Percentiles rank a stretch among this genome's conserved stretches.
Evolutionary conservation across 53 echinoderm and acorn worm species (phyloP).

Genomic region (Hippasteria phrygiana): DNA sequence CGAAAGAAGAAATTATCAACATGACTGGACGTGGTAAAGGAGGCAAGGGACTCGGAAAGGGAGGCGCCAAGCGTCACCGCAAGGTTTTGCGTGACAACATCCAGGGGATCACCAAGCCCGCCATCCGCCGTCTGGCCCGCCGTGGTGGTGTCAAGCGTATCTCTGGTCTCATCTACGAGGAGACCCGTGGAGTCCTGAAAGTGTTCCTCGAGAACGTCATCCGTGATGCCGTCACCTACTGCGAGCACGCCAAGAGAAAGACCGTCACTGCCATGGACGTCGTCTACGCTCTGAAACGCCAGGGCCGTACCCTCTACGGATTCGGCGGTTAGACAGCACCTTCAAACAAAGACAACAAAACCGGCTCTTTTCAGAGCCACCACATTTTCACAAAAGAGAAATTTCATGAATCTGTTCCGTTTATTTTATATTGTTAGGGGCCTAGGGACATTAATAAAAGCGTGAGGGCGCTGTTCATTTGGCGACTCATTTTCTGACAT

Average conservation of each 20-base stretch:
- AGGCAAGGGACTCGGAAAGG: constrained; percentile 98
- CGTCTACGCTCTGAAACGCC: constrained; percentile 97
- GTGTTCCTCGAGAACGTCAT: constrained; percentile 90
- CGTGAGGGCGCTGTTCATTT: no score
- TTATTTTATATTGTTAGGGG: no score
- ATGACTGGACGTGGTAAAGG: constrained; percentile 99
- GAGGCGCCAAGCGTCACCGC: constrained; percentile 98
- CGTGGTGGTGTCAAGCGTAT: constrained; percentile 92
- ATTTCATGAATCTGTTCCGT: no score
- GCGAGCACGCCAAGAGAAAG: constrained; percentile 87
- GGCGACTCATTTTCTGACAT: no score
- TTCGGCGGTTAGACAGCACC: constrained; percentile 73
- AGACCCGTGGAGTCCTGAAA: constrained; percentile 96
- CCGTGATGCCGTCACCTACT: constrained; percentile 90
- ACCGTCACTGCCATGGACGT: constrained; percentile 96
- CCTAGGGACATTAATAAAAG: no score
- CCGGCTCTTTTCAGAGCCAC: constrained; percentile 86
- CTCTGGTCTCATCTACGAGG: constrained; percentile 97
- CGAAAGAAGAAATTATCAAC: constrained; percentile 7
- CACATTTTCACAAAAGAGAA: constrained; percentile 16
- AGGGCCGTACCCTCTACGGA: constrained; percentile 97
- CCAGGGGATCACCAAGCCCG: constrained; percentile 77
- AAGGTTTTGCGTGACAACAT: constrained; percentile 97
- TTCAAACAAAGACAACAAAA: constrained; percentile 30
- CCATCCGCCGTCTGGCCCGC: constrained; percentile 63